Conservation (phyloP, 2,797 vertebrate genomes). For the Eutrigla gurnardus region DNA sequence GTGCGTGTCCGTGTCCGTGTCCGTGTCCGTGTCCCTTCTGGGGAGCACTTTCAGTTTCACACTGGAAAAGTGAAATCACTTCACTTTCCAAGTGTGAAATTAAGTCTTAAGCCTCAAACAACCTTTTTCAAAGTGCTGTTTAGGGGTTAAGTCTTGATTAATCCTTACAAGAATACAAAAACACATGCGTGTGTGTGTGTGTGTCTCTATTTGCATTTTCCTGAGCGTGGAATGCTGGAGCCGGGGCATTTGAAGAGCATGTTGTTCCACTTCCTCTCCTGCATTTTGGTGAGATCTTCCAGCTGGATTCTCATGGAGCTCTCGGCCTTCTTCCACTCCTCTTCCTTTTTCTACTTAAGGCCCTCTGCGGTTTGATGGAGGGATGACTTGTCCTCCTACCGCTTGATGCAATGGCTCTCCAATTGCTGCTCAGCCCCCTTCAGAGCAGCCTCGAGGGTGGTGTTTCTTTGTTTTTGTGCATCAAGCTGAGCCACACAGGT, state of each 20-base stretch:
- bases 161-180: too few relatives aligned
- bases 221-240: too few relatives aligned
- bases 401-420: not conserved
- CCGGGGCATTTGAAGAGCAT: not conserved
- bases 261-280: not conserved
- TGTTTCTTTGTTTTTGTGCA: not conserved
- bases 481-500: not conserved
- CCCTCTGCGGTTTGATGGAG: not conserved
- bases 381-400: not conserved
- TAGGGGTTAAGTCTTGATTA: too few relatives aligned
- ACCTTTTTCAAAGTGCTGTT: too few relatives aligned
- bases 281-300: not conserved
- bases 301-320: not conserved
- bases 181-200: too few relatives aligned
- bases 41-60: too few relatives aligned
- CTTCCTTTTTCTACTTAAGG: not conserved
- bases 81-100: too few relatives aligned
- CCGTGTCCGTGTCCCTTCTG: too few relatives aligned
- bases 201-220: too few relatives aligned
- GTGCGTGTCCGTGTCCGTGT: too few relatives aligned
- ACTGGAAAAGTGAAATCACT: too few relatives aligned
- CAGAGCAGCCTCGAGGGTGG: not conserved
- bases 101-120: too few relatives aligned
- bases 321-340: not conserved
- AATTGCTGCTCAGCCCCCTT: not conserved